These are phyloP conservation scores for Hirundo rustica DNA, from an alignment of 2,797 vertebrate genomes.

Conservation along the genomic window DNA sequence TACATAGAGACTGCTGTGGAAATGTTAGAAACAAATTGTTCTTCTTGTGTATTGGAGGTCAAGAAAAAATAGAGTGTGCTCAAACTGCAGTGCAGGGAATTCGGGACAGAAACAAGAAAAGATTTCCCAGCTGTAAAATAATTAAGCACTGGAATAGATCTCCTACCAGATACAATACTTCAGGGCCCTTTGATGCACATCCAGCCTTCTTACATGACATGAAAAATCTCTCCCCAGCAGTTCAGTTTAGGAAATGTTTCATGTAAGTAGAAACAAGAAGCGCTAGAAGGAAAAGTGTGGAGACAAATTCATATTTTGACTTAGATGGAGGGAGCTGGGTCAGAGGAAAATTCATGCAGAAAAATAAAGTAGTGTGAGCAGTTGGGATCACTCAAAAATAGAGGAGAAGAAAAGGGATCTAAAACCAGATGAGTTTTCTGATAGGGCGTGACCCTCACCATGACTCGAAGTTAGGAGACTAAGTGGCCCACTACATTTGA, in stretches of 20 bases:
- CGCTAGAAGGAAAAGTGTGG: not conserved
- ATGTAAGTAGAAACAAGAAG: not conserved
- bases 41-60: not conserved
- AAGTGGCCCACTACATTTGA: not conserved
- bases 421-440: not conserved
- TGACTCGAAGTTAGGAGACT: not conserved
- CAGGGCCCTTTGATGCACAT: not conserved
- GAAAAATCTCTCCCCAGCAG: not conserved
- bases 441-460: not conserved
- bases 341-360: not conserved
- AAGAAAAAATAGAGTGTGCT: not conserved
- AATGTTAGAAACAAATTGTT: not conserved
- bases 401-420: not conserved
- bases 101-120: not conserved
- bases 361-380: not conserved
- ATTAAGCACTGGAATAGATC: not conserved
- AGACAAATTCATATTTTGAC: not conserved
- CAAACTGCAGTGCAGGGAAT: not conserved
- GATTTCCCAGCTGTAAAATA: not conserved
- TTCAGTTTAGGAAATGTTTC: not conserved
- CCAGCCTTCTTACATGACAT: not conserved
- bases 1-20: not conserved
- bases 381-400: not conserved
- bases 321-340: not conserved
- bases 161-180: not conserved